Evolutionary conservation across 2,797 vertebrate genomes (phyloP).

Genomic region (Sciurus carolinensis): DNA sequence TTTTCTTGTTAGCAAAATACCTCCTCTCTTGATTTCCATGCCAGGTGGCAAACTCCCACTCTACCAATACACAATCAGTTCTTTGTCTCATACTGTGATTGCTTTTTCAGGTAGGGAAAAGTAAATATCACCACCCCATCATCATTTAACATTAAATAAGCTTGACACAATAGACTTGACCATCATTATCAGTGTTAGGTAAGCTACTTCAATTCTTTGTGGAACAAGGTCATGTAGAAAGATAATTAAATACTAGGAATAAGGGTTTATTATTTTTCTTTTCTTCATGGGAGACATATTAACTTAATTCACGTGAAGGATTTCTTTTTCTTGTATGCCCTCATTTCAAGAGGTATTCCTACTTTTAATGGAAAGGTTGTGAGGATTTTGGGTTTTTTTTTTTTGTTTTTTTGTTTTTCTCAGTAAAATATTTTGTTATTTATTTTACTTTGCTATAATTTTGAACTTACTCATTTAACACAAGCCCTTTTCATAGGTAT

Average conservation of each 20-base stretch:
- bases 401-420: neutral
- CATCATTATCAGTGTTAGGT: neutral
- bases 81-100: slow-evolving; percentile 16
- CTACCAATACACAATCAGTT: neutral
- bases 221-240: slow-evolving; percentile 30
- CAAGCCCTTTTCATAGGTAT: neutral
- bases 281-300: neutral
- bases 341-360: slow-evolving; percentile 2
- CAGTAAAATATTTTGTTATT: neutral
- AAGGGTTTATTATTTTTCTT: neutral
- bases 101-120: slow-evolving; percentile 3
- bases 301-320: slow-evolving; percentile 46
- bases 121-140: neutral
- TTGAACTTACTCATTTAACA: neutral
- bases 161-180: neutral
- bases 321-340: neutral
- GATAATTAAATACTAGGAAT: slow-evolving; percentile 5
- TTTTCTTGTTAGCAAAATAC: neutral
- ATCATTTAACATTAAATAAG: slow-evolving; percentile 49
- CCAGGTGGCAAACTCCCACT: neutral
- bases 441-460: neutral
- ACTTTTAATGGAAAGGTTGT: neutral
- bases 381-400: no score
- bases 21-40: neutral
- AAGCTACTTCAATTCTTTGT: slow-evolving; percentile 1